These are phyloP conservation scores for Tichodroma muraria DNA, from an alignment of 2,113 vertebrate species.

Conservation along the genomic window DNA sequence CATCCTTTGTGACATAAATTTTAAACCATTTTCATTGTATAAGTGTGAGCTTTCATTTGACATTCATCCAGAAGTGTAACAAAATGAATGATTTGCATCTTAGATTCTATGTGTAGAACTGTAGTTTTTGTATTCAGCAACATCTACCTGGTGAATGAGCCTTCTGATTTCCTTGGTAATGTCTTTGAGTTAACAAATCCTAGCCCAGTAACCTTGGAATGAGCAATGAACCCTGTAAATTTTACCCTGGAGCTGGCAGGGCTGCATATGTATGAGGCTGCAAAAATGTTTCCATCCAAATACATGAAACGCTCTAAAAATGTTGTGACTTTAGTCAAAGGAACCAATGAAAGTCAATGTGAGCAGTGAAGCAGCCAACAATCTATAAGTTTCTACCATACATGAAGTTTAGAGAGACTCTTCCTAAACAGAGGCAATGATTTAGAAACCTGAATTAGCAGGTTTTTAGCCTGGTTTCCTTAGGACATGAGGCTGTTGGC, in stretches of 20 bases:
- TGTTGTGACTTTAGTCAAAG: neutral
- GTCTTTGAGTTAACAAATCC: constrained; percentile 20
- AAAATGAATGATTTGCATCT: neutral
- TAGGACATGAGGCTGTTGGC: neutral
- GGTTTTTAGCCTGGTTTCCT: constrained; percentile 8
- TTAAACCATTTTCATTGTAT: neutral
- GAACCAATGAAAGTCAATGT: neutral
- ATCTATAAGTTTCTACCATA: neutral
- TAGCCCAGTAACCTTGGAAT: neutral
- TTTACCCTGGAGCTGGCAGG: constrained; percentile 6
- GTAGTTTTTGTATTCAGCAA: neutral
- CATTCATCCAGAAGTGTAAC: neutral
- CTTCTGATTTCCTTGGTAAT: neutral
- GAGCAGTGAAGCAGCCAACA: neutral
- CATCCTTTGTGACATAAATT: neutral
- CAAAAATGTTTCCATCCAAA: neutral
- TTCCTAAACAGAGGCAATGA: neutral
- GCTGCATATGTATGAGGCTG: neutral
- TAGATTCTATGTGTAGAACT: neutral
- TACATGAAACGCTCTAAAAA: neutral
- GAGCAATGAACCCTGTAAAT: neutral
- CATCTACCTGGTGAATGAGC: neutral
- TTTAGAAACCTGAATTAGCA: neutral
- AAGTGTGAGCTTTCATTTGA: neutral
- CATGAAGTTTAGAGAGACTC: neutral